These are phyloP conservation scores for Theretra japonica DNA, from an alignment of 2,888 invertebrate genomes.

Conservation along the genomic window DNA sequence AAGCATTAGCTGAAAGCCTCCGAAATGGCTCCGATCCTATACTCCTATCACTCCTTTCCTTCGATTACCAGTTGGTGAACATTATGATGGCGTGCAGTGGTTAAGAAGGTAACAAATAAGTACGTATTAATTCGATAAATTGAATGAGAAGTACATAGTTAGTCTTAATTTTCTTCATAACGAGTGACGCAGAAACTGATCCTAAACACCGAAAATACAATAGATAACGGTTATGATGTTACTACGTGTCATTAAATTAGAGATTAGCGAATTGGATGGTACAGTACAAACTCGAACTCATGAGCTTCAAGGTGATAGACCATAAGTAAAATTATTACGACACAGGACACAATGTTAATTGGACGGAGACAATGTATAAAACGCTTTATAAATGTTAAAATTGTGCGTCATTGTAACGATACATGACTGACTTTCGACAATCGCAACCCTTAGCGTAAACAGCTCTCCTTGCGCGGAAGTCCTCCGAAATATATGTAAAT, in stretches of 20 bases:
- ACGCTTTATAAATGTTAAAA: constrained; percentile 66
- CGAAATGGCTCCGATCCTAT: constrained; percentile 44
- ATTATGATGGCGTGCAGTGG: constrained; percentile 14
- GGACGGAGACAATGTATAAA: constrained; percentile 76
- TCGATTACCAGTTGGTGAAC: background rate
- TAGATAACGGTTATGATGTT: background rate
- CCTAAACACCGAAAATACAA: background rate
- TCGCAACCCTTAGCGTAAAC: constrained; percentile 39
- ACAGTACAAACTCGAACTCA: constrained; percentile 29
- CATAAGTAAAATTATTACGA: constrained; percentile 51
- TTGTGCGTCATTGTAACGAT: constrained; percentile 67
- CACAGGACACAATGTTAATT: constrained; percentile 64
- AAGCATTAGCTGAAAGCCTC: constrained; percentile 44
- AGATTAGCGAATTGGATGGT: constrained; percentile 13
- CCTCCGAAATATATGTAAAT: constrained; percentile 54
- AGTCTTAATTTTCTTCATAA: constrained; percentile 23
- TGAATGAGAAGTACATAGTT: constrained; percentile 13
- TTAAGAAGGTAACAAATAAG: constrained; percentile 22
- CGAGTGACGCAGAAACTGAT: background rate
- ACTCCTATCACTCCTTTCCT: constrained; percentile 36
- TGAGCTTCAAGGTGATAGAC: constrained; percentile 39
- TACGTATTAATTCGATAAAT: constrained; percentile 15
- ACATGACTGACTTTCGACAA: constrained; percentile 44
- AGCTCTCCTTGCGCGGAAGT: constrained; percentile 47
- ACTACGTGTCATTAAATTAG: background rate